Evolutionary conservation across 2,888 invertebrate genomes (phyloP), one percentile per base, ranked within the genome.

Genomic region (Clusia tigrina): DNA sequence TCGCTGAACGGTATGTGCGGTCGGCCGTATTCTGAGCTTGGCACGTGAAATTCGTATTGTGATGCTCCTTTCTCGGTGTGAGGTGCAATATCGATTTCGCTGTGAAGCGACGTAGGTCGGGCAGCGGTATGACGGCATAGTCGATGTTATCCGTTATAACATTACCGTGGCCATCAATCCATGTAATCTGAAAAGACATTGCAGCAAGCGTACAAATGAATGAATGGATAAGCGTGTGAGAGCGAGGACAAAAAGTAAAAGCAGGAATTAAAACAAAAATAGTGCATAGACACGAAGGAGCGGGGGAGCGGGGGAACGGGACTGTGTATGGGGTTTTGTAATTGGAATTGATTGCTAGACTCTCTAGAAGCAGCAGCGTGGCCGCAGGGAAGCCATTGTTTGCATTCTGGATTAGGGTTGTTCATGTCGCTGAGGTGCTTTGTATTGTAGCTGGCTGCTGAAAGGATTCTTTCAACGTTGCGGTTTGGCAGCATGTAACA

Each of bases 1-100:
- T 89, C 18, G 92, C 91, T 64, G 91, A 89, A 81, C 91, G 89
- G 78, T 94, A 94, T 9, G 92, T 90, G 72, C 93, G 88, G 80
- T 96, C 93, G 5, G 96, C 96, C 20, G 93, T 92, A 81, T 96
- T 96, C 83, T 94, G 93, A 60, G 93, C 95, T 86, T 94, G 94
- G 82, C 96, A 97, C 18, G 93, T 93, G 78, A 96, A 93, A 9
- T 91, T 92, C 69, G 94, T 93, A 80, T 95, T 94, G 84, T 96
- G 94, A 81, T 96, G 94, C 68, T 92, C 90, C 81, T 93, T 91
- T 75, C 91, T 89, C 1, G 96, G 96, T 64, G 91, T 91, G 63
- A 97, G 86, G 63, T 89, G 92, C 59, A 96, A 87, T 38, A 91
- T 88, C 23, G 95, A 94, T 80, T 91, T 91, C 24, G 95, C 93